These are phyloP conservation scores for Menura novaehollandiae DNA, from an alignment of 2,113 vertebrate species.

Conservation along the genomic window DNA sequence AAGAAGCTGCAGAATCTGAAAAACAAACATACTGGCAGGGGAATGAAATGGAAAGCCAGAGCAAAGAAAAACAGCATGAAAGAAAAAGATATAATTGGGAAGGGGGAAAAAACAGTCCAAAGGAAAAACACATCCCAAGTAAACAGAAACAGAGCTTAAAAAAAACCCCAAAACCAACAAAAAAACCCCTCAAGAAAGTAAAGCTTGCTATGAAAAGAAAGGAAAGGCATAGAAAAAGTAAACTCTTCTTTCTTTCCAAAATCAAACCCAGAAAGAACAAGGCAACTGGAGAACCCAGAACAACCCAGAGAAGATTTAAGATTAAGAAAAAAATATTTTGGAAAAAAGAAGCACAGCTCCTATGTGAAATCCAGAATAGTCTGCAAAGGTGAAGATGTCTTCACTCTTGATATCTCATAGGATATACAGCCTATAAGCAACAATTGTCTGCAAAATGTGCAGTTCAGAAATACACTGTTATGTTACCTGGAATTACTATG, in stretches of 20 bases:
- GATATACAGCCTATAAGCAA: neutral
- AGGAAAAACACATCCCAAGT: neutral
- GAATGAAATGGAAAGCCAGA: conserved; percentile 14
- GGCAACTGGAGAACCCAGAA: neutral
- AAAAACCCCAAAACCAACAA: neutral
- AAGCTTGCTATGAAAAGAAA: neutral
- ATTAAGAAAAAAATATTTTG: neutral
- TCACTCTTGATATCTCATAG: neutral
- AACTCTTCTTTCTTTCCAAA: neutral
- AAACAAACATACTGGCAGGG: conserved; percentile 44
- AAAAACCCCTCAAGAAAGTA: neutral
- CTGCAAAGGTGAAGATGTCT: neutral
- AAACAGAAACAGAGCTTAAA: neutral
- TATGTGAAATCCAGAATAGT: neutral
- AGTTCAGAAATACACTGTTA: neutral
- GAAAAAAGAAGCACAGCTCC: neutral
- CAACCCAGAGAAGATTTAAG: neutral
- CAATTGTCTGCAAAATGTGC: neutral
- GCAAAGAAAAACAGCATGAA: conserved; percentile 22
- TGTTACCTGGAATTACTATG: neutral
- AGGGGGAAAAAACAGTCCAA: neutral
- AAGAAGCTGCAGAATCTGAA: conserved; percentile 52
- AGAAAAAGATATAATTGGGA: conserved; percentile 22
- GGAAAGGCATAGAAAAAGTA: neutral
- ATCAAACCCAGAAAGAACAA: neutral